Conservation (phyloP, 2,797 vertebrate genomes). For the Perodicticus potto region DNA sequence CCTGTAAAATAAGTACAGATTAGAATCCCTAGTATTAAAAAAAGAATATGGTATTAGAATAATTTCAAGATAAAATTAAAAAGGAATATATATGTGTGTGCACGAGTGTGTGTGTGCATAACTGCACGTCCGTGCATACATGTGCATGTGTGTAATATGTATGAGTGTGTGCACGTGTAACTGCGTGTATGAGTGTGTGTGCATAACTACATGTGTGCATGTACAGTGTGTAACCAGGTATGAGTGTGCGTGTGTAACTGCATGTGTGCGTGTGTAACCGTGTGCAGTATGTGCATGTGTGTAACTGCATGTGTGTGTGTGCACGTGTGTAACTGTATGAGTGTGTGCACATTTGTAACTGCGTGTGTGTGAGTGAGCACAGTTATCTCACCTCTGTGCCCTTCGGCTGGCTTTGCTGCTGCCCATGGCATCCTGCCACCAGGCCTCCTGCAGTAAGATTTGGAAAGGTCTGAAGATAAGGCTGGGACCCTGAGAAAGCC, state of each 20-base stretch:
- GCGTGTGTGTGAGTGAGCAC: rapidly evolving
- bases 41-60: not conserved
- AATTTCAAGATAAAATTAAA: not conserved
- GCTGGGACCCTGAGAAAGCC: slow-evolving; percentile 86
- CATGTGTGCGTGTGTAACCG: too few species aligned
- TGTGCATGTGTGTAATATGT: rapidly evolving
- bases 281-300: too few species aligned
- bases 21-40: not conserved
- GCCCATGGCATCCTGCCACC: slow-evolving; percentile 81
- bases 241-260: not conserved
- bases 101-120: too few species aligned
- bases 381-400: slow-evolving; percentile 82
- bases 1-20: not conserved
- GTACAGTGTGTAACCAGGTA: too few species aligned
- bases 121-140: rapidly evolving
- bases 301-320: too few species aligned
- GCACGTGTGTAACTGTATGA: too few species aligned
- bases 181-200: too few species aligned
- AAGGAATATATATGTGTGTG: not conserved
- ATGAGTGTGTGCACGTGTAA: too few species aligned
- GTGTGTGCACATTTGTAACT: too few species aligned
- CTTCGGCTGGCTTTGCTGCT: slow-evolving; percentile 85
- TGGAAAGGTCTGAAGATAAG: slow-evolving; percentile 89
- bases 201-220: too few species aligned
- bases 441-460: slow-evolving; percentile 87